Evolutionary conservation across 2,888 invertebrate genomes (phyloP), one percentile per base, ranked within the genome.

Genomic region (Xestia rhomboidea): DNA sequence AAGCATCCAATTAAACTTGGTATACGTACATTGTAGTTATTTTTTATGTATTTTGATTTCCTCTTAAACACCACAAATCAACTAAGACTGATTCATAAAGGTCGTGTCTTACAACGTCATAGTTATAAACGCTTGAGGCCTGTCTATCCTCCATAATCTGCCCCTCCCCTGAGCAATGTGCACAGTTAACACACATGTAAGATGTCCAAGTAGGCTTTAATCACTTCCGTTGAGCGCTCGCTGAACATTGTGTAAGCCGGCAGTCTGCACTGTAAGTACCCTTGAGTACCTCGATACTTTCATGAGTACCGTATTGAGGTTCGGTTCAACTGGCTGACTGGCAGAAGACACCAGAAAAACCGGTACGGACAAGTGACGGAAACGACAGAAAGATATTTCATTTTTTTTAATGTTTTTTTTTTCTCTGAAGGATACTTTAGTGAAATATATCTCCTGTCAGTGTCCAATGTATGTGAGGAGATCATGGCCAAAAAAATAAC

Each of bases 141-240:
- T 6, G 15, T 15, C 57, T 57, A 15, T n/a, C 21, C 8, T 15
- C 46, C 30, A 13, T 49, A 49, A 54, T n/a, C 10, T 10, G 11
- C 24, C 8, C 51, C n/a, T 13, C 54, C 5, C n/a, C n/a, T 1
- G 54, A 4, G 13, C n/a, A 54, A 13, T 34, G 5, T 44, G 21
- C 41, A 30, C 41, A 30, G 63, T 38, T 34, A 60, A 21, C 44
- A 70, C 57, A 7, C 13, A 21, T 24, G 10, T n/a, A 68, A 74
- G 34, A 46, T 27, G n/a, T 30, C 49, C 60, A 49, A 82, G 79
- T 49, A 46, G 66, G 83, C 44, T 82, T 69, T 38, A 63, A 51
- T 68, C 63, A 51, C 30, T 73, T 44, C 30, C 44, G 57, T 75
- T 82, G 72, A 34, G 54, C 68, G 38, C 21, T 10, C 27, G 15